Conservation (phyloP, 2,797 vertebrate genomes). For the Eleutherodactylus coqui region DNA sequence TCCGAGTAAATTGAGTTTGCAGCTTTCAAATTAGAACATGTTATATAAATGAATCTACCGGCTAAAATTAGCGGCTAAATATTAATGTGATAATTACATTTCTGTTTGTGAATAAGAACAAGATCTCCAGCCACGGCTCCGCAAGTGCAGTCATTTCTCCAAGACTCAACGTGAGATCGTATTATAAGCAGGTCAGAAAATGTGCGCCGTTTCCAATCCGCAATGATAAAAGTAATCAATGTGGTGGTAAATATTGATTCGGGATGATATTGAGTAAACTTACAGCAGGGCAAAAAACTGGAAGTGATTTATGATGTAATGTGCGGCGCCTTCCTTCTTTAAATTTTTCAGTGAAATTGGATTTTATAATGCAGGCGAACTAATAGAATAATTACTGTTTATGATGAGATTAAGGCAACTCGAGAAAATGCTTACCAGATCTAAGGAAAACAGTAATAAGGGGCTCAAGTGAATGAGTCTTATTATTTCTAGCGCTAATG, state of each 20-base stretch:
- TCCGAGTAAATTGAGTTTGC: not conserved
- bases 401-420: slow-evolving; percentile 36
- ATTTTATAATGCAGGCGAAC: slow-evolving; percentile 28
- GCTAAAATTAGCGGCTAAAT: slow-evolving; percentile 41
- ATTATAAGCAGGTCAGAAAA: slow-evolving; percentile 38
- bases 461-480: not conserved
- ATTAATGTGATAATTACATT: slow-evolving; percentile 32
- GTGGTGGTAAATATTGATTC: slow-evolving; percentile 58
- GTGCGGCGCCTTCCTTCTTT: not conserved
- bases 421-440: slow-evolving; percentile 10
- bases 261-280: slow-evolving; percentile 38
- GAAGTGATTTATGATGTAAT: slow-evolving; percentile 43
- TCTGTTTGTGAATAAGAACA: not conserved
- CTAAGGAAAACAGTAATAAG: slow-evolving; percentile 21
- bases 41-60: not conserved
- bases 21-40: slow-evolving; percentile 15
- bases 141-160: not conserved
- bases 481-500: slow-evolving; percentile 3
- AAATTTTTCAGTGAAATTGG: slow-evolving; percentile 28
- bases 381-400: slow-evolving; percentile 58
- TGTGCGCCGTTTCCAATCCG: slow-evolving; percentile 26
- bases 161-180: not conserved
- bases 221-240: slow-evolving; percentile 49
- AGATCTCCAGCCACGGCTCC: not conserved
- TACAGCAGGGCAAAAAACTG: not conserved